These are phyloP conservation scores for Gallinago nigripennis DNA, from an alignment of 2,797 vertebrate genomes.

Conservation along the genomic window DNA sequence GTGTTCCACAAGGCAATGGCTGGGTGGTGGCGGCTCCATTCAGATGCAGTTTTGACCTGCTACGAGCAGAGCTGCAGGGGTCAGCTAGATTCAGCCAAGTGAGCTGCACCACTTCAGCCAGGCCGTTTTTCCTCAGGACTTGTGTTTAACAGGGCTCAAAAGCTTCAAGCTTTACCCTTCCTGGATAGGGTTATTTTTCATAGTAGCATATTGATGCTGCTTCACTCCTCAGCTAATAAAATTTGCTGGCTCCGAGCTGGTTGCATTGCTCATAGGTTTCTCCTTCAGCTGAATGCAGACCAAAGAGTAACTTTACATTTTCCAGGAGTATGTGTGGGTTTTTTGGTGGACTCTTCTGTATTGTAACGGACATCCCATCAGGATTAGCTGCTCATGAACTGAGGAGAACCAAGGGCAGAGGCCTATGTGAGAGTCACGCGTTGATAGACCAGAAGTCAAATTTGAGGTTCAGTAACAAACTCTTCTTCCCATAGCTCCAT, in stretches of 20 bases:
- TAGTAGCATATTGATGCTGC: fast-evolving
- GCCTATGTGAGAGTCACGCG: fast-evolving
- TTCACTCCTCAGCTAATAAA: neutral
- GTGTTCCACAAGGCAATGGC: fast-evolving
- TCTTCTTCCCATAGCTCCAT: neutral
- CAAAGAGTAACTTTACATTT: neutral
- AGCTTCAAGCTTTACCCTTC: neutral
- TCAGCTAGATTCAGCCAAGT: neutral
- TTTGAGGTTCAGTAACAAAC: neutral
- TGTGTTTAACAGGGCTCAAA: neutral
- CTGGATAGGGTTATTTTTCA: neutral
- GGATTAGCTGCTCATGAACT: neutral
- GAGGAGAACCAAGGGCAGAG: neutral
- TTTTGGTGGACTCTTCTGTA: neutral
- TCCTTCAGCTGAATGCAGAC: neutral
- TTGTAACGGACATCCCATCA: neutral
- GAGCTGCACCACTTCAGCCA: neutral
- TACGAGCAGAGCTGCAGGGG: neutral
- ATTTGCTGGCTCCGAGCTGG: neutral
- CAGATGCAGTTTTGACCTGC: neutral
- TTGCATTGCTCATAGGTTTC: neutral
- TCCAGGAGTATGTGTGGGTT: neutral
- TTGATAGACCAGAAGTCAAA: neutral
- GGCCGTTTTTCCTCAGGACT: neutral
- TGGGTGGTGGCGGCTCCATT: fast-evolving